phyloP scores from a whole-genome alignment of 2,113 vertebrate species.

The Ophiodon elongatus region DNA sequence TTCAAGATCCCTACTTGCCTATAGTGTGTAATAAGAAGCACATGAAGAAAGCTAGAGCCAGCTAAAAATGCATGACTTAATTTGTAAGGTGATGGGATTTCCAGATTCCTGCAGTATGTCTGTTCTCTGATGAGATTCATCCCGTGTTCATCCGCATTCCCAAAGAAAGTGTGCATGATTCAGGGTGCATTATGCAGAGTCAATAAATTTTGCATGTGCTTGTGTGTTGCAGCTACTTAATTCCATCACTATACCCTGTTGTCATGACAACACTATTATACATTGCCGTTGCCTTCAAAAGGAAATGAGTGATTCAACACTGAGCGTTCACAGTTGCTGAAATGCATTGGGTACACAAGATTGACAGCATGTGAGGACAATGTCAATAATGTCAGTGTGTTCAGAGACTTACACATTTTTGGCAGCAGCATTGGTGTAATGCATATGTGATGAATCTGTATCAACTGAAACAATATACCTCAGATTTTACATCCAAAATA shows the following conservation, averaged over 20 bases:
- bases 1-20: not conserved
- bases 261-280: constrained; percentile 70
- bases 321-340: constrained; percentile 22
- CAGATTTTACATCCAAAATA: constrained; percentile 9
- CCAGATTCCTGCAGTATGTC: constrained; percentile 17
- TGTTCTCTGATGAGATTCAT: constrained; percentile 35
- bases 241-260: constrained; percentile 58
- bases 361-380: constrained; percentile 1
- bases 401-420: not conserved
- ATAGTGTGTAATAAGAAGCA: not conserved
- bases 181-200: constrained; percentile 48
- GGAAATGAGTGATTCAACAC: constrained; percentile 23
- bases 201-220: constrained; percentile 65
- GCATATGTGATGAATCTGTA: not conserved
- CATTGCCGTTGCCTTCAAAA: constrained; percentile 44
- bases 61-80: constrained; percentile 10
- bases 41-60: not conserved
- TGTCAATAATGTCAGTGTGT: not conserved
- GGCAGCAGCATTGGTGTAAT: not conserved
- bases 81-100: constrained; percentile 32
- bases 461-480: constrained; percentile 3
- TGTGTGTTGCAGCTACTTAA: constrained; percentile 52
- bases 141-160: constrained; percentile 53
- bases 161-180: constrained; percentile 21
- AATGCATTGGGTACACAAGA: constrained; percentile 8